A percentile compares a stretch with the other conserved stretches of the same genome.
Evolutionary conservation across 1,140 invertebrate genomes (phyloP).

Genomic region (Atta colombica): DNA sequence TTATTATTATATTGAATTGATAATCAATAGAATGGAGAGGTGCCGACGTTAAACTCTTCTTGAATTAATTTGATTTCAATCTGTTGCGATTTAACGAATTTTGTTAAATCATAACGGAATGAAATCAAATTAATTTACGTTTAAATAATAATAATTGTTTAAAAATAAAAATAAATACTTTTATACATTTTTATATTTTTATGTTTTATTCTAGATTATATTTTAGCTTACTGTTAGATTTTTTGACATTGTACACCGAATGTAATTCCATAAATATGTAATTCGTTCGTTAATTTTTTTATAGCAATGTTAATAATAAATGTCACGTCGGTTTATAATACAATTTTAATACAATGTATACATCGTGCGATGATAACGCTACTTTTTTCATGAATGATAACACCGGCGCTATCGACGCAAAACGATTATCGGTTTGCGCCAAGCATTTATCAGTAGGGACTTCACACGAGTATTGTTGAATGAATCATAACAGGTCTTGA

Average conservation of each 20-base stretch:
- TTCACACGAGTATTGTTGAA: background rate
- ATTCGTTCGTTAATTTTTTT: background rate
- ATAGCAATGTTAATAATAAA: background rate
- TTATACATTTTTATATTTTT: background rate
- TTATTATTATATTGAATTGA: background rate
- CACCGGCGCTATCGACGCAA: conserved; percentile 47
- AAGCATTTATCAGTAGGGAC: conserved; percentile 56
- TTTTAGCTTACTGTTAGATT: background rate
- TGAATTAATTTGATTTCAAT: background rate
- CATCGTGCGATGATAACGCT: conserved; percentile 9
- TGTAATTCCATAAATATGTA: background rate
- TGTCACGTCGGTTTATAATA: background rate
- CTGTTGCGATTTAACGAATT: background rate
- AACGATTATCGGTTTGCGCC: conserved; percentile 1
- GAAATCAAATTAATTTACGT: too few relatives aligned
- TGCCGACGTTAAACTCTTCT: too few relatives aligned
- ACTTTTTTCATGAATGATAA: conserved; percentile 55
- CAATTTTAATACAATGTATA: background rate
- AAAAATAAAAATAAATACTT: too few relatives aligned
- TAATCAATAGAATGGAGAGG: background rate
- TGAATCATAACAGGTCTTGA: conserved; percentile 48
- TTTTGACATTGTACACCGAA: too few relatives aligned
- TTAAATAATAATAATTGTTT: too few relatives aligned
- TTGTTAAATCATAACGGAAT: too few relatives aligned
- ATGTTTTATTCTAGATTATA: background rate